Conservation (phyloP, 2,797 vertebrate genomes). For the Aldrovandia affinis region DNA sequence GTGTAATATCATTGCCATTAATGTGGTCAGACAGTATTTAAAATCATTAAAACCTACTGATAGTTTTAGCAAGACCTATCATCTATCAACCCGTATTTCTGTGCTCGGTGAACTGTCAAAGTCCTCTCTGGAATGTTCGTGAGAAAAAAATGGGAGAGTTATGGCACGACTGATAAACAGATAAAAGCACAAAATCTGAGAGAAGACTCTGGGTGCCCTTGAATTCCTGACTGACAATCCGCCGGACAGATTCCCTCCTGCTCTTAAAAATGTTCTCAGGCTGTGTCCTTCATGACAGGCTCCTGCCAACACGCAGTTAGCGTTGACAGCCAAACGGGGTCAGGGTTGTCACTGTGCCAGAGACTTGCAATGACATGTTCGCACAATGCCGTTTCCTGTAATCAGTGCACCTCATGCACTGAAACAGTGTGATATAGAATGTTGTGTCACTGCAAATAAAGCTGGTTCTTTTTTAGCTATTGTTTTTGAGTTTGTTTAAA, state of each 20-base stretch:
- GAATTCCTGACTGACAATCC: neutral
- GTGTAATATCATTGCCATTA: no score
- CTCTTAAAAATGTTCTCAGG: no score
- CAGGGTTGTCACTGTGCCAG: neutral
- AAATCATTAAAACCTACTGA: neutral
- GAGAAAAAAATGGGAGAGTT: neutral
- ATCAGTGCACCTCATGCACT: neutral
- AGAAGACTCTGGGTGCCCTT: neutral
- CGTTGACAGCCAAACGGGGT: neutral
- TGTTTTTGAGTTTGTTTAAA: neutral
- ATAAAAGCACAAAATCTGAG: neutral
- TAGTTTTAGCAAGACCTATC: neutral
- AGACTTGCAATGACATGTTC: neutral
- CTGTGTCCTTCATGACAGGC: no score
- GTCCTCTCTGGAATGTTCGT: neutral
- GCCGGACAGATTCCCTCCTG: neutral
- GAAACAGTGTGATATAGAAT: neutral
- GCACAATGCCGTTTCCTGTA: neutral
- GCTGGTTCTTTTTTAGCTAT: neutral
- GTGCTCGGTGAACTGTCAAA: neutral
- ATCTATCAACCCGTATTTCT: neutral
- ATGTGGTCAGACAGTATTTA: no score
- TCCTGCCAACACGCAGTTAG: no score
- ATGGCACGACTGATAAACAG: neutral
- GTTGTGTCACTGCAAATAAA: neutral